A percentile compares a stretch with the other conserved stretches of the same genome.
Conservation (phyloP, 1,140 invertebrate species). For the Drosophila suzukii region DNA sequence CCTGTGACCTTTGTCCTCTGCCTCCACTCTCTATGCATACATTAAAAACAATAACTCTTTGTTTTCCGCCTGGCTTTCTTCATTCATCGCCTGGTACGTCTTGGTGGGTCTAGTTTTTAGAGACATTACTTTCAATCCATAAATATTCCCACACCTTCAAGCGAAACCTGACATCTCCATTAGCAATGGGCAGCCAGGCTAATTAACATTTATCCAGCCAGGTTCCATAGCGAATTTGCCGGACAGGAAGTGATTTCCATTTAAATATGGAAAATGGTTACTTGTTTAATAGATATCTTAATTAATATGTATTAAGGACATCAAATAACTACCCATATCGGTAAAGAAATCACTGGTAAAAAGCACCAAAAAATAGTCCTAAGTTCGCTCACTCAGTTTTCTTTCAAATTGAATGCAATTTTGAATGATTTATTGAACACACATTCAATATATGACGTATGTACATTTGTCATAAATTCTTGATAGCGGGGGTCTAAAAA, state of each 20-base stretch:
- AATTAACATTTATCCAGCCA: slow-evolving; percentile 24
- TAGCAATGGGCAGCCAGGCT: slow-evolving; percentile 13
- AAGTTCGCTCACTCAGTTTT: background rate
- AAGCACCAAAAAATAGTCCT: background rate
- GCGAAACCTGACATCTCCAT: slow-evolving; percentile 31
- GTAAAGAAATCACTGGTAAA: too few species aligned
- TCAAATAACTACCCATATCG: background rate
- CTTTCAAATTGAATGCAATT: background rate
- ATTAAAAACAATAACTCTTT: slow-evolving; percentile 79
- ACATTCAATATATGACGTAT: background rate
- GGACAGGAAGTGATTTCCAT: slow-evolving; percentile 30
- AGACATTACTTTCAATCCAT: slow-evolving; percentile 6
- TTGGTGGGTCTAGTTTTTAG: slow-evolving; percentile 54
- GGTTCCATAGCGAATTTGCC: slow-evolving; percentile 9
- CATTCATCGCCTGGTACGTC: slow-evolving; percentile 43
- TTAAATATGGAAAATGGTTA: slow-evolving; percentile 2
- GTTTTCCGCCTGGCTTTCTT: slow-evolving; percentile 27
- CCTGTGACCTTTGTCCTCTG: slow-evolving; percentile 20
- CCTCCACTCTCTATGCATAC: slow-evolving; percentile 46
- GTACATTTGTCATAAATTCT: background rate
- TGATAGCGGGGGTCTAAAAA: background rate
- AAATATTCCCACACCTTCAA: slow-evolving; percentile 36
- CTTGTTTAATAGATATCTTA: background rate
- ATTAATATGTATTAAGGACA: too few species aligned
- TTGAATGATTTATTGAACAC: background rate